These are phyloP conservation scores for Lordiphosa fenestrarum DNA, from an alignment of 2,888 invertebrate genomes.

Conservation along the genomic window DNA sequence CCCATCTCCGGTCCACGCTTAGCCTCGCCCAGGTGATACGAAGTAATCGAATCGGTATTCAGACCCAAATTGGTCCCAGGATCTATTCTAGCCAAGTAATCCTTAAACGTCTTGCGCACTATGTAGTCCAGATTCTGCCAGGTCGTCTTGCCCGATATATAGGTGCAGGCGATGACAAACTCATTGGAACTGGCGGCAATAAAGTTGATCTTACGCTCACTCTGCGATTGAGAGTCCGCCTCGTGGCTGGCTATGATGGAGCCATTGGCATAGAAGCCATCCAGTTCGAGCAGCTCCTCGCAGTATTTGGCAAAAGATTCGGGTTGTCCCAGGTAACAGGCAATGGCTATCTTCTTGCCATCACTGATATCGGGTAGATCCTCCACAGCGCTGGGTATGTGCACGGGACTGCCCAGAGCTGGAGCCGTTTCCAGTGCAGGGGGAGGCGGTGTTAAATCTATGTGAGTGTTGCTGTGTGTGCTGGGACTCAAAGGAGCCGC, in stretches of 20 bases:
- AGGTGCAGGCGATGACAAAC: conserved; percentile 92
- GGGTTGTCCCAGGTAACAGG: conserved; percentile 92
- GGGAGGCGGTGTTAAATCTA: conserved; percentile 80
- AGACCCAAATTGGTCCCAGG: conserved; percentile 93
- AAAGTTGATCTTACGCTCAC: conserved; percentile 82
- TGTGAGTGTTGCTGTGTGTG: conserved; percentile 79
- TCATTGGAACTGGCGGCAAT: conserved; percentile 84
- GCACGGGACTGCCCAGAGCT: conserved; percentile 73
- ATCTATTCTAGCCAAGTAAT: conserved; percentile 95
- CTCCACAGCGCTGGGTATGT: conserved; percentile 81
- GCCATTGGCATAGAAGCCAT: conserved; percentile 84
- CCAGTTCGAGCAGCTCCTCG: conserved; percentile 85
- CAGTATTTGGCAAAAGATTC: conserved; percentile 87
- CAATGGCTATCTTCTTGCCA: conserved; percentile 92
- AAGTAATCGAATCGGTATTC: conserved; percentile 92
- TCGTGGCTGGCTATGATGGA: conserved; percentile 77
- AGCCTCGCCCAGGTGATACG: conserved; percentile 96
- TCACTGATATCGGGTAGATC: conserved; percentile 87
- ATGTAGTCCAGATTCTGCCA: conserved; percentile 97
- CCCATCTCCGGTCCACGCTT: conserved; percentile 89
- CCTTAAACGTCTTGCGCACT: conserved; percentile 95
- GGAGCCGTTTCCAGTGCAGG: conserved; percentile 76
- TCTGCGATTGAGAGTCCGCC: conserved; percentile 78
- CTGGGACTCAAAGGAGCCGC: conserved; percentile 75
- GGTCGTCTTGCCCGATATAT: conserved; percentile 94